phyloP scores from a whole-genome alignment of 2,113 vertebrate species.

The Misgurnus anguillicaudatus region DNA sequence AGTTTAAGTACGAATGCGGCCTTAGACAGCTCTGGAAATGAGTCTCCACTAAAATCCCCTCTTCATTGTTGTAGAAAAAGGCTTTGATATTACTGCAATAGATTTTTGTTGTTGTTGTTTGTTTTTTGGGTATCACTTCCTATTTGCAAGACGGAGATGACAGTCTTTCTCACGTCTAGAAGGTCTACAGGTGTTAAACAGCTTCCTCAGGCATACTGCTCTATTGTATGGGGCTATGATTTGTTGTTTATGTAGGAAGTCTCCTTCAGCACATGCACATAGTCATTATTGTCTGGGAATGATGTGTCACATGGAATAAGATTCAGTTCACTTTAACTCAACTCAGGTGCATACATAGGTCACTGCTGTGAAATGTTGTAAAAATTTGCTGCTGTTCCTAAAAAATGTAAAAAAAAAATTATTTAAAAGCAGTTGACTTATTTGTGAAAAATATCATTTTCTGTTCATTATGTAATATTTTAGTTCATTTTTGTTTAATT shows the following conservation, averaged over 20 bases:
- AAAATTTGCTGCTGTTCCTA: too few species aligned
- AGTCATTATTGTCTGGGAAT: conserved; percentile 33
- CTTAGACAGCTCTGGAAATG: conserved; percentile 59
- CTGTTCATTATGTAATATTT: too few species aligned
- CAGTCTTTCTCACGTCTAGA: conserved; percentile 51
- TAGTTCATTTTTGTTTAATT: too few species aligned
- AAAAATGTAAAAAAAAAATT: too few species aligned
- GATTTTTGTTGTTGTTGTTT: background rate
- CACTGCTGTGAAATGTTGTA: too few species aligned
- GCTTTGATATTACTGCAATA: conserved; percentile 55
- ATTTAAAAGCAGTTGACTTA: too few species aligned
- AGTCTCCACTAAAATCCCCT: conserved; percentile 59
- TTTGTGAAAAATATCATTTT: too few species aligned
- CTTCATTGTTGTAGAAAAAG: conserved; percentile 58
- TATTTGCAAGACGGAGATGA: conserved; percentile 62
- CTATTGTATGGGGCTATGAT: conserved; percentile 46
- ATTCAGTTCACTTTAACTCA: background rate
- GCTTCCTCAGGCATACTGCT: conserved; percentile 65
- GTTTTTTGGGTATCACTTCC: conserved; percentile 63
- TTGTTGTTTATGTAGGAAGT: conserved; percentile 64
- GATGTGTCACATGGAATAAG: conserved; percentile 5
- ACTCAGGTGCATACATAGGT: background rate
- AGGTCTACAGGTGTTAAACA: conserved; percentile 75
- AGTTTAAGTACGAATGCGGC: conserved; percentile 46
- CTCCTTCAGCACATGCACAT: conserved; percentile 46